Percentiles rank a stretch among this genome's conserved stretches.
Conservation (phyloP, 1,140 invertebrate genomes). For the Sitobion miscanthi region DNA sequence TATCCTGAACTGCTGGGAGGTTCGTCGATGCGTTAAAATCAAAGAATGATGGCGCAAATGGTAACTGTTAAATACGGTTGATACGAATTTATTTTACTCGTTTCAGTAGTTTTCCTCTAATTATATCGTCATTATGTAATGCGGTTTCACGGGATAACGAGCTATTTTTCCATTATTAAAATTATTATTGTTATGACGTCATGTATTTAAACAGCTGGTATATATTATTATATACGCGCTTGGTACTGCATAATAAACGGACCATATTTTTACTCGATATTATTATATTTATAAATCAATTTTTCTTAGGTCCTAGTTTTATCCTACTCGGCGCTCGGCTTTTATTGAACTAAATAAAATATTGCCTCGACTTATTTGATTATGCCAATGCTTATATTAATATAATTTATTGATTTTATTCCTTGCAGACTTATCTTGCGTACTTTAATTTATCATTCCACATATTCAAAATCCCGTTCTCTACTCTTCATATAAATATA, state of each 20-base stretch:
- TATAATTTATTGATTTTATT: not conserved
- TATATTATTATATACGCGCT: not conserved
- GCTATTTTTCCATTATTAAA: not conserved
- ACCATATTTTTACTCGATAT: not conserved
- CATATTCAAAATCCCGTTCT: not conserved
- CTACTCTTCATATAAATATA: not conserved
- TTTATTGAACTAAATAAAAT: not conserved
- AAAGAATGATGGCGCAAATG: not conserved
- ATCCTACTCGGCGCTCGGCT: not conserved
- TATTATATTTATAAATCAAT: not conserved
- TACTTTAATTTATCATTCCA: not conserved
- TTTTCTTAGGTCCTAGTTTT: not conserved
- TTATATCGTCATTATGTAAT: not conserved
- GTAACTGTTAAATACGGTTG: not conserved
- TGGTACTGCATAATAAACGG: not conserved
- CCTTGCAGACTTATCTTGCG: not conserved
- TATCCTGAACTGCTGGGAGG: not conserved
- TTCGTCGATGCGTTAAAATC: not conserved
- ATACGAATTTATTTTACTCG: not conserved
- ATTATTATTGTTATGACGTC: not conserved
- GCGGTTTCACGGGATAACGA: not conserved
- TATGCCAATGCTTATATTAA: not conserved
- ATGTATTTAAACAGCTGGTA: not conserved
- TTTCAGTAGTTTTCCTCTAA: not conserved
- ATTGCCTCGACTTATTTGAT: not conserved